Conservation (phyloP, 2,113 vertebrate genomes). For the Lontra canadensis region DNA sequence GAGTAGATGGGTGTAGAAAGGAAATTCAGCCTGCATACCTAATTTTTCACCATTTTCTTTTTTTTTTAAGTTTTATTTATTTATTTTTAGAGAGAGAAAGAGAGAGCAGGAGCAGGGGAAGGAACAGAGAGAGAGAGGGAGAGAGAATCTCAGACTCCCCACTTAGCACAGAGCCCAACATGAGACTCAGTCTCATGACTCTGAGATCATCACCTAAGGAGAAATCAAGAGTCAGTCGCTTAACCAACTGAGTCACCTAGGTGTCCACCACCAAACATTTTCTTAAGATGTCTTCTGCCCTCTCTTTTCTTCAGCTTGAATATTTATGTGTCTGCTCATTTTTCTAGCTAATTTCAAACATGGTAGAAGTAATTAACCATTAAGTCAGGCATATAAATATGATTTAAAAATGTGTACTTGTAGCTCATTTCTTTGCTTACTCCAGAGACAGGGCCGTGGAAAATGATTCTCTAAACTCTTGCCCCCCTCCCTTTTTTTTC, state of each 20-base stretch:
- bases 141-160: not conserved
- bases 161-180: not conserved
- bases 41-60: not conserved
- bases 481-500: not conserved
- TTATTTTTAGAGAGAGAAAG: not conserved
- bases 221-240: not conserved
- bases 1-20: not conserved
- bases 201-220: not conserved
- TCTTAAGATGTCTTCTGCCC: not conserved
- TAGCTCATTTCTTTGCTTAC: not conserved
- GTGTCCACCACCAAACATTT: not conserved
- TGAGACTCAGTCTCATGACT: not conserved
- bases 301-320: not conserved
- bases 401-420: not conserved
- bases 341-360: slow-evolving; percentile 43
- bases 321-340: not conserved
- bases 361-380: not conserved
- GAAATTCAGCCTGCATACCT: not conserved
- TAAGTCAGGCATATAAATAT: not conserved
- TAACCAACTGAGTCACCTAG: not conserved
- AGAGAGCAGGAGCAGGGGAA: not conserved
- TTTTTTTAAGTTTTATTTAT: not conserved
- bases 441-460: not conserved
- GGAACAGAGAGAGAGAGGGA: not conserved
- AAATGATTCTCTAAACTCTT: not conserved